A percentile compares a stretch with the other conserved stretches of the same genome.
Conservation (phyloP, 2,113 vertebrate species). For the Propithecus coquereli region DNA sequence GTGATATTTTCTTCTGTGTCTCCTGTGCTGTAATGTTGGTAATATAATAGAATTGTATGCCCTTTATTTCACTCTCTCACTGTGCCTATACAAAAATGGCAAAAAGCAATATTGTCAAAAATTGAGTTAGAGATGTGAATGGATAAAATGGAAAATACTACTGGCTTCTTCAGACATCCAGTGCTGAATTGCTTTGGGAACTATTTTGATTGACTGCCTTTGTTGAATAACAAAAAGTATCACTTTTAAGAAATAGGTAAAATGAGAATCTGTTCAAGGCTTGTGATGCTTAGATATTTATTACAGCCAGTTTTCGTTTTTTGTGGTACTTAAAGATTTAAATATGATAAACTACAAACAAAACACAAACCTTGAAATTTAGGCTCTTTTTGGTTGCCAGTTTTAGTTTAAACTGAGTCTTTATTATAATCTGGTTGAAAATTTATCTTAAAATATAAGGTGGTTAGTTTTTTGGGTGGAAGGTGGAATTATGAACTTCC, state of each 20-base stretch:
- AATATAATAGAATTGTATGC: neutral
- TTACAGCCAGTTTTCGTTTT: neutral
- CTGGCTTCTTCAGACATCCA: neutral
- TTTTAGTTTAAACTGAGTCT: neutral
- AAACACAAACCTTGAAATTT: slow-evolving; percentile 42
- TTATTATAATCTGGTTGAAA: neutral
- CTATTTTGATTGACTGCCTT: neutral
- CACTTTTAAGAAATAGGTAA: neutral
- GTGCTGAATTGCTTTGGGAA: neutral
- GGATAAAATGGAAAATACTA: neutral
- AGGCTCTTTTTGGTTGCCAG: neutral
- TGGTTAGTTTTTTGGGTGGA: neutral
- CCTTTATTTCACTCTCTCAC: neutral
- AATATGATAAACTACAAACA: neutral
- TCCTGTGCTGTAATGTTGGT: neutral
- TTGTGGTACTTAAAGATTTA: neutral
- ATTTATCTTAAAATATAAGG: slow-evolving; percentile 5
- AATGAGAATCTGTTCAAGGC: neutral
- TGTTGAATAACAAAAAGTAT: neutral
- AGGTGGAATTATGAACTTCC: neutral
- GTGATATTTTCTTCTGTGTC: neutral
- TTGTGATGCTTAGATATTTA: neutral
- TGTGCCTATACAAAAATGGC: neutral
- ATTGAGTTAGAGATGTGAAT: neutral
- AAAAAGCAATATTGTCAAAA: neutral